Conservation (phyloP, 2,113 vertebrate species). For the Oryzias melastigma region DNA sequence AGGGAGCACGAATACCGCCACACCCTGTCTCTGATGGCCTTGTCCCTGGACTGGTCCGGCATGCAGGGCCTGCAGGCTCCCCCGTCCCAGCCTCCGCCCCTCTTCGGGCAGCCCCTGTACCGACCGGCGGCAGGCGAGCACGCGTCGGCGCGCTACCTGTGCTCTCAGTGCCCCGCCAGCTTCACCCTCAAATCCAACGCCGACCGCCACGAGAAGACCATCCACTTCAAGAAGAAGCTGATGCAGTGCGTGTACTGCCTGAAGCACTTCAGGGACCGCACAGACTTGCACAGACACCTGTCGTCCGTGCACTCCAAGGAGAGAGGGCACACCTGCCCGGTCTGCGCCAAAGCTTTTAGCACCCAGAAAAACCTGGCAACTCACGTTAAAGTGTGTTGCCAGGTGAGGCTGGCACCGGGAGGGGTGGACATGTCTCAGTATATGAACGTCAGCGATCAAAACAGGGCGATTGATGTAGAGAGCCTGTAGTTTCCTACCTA, state of each 20-base stretch:
- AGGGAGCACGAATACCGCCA: slow-evolving; percentile 78
- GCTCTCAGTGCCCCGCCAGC: slow-evolving; percentile 80
- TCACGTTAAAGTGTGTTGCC: slow-evolving; percentile 76
- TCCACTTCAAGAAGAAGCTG: slow-evolving; percentile 82
- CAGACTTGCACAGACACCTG: slow-evolving; percentile 77
- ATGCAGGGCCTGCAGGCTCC: slow-evolving; percentile 15
- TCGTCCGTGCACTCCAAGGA: slow-evolving; percentile 76
- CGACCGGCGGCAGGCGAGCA: slow-evolving; percentile 17
- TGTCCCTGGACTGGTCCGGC: slow-evolving; percentile 68
- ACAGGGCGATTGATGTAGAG: slow-evolving; percentile 47
- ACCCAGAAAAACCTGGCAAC: slow-evolving; percentile 80
- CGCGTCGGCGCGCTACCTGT: slow-evolving; percentile 74
- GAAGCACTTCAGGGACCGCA: slow-evolving; percentile 78
- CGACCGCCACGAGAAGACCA: slow-evolving; percentile 80
- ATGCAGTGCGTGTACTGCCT: slow-evolving; percentile 78
- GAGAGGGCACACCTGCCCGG: slow-evolving; percentile 66
- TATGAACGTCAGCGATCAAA: slow-evolving; percentile 50
- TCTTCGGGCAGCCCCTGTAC: slow-evolving; percentile 47
- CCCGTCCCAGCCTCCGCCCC: slow-evolving; percentile 32
- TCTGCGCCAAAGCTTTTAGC: slow-evolving; percentile 78
- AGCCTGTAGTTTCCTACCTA: slow-evolving; percentile 31
- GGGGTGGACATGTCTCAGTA: slow-evolving; percentile 55
- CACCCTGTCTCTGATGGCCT: slow-evolving; percentile 69
- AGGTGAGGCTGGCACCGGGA: slow-evolving; percentile 58
- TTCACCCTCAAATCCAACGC: slow-evolving; percentile 84